Percentiles rank a stretch among this genome's conserved stretches.
These are phyloP conservation scores for Pelodiscus sinensis DNA, from an alignment of 2,113 vertebrate genomes.

Conservation along the genomic window DNA sequence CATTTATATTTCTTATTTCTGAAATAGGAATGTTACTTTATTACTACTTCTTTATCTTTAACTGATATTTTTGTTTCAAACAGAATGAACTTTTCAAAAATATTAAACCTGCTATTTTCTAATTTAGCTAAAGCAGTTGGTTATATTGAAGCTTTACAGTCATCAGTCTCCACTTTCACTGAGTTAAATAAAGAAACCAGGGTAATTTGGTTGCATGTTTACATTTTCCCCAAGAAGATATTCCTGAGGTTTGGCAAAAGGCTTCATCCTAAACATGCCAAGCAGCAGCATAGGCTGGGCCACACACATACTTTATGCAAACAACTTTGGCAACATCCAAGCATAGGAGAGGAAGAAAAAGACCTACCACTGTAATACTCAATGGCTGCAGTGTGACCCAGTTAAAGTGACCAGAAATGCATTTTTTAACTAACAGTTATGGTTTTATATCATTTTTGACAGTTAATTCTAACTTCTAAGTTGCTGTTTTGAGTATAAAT, in stretches of 20 bases:
- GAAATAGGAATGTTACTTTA: background rate
- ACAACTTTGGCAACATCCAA: constrained; percentile 13
- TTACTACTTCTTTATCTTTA: background rate
- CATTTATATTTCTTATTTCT: background rate
- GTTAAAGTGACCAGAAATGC: background rate
- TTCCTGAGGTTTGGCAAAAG: constrained; percentile 73
- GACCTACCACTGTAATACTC: background rate
- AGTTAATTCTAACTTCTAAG: constrained; percentile 36
- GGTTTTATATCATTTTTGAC: constrained; percentile 59
- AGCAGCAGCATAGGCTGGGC: constrained; percentile 35
- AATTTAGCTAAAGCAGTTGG: background rate
- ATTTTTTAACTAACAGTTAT: constrained; percentile 55
- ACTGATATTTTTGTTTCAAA: background rate
- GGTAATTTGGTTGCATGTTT: constrained; percentile 64
- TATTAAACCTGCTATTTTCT: constrained; percentile 12
- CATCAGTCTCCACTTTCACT: constrained; percentile 8
- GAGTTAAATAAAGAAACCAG: constrained; percentile 62
- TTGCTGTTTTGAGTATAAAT: constrained; percentile 45
- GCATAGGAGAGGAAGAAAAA: background rate
- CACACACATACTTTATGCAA: constrained; percentile 57
- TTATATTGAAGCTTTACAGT: constrained; percentile 6
- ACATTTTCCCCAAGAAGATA: constrained; percentile 51
- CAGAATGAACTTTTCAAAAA: background rate
- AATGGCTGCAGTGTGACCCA: background rate
- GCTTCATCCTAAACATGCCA: constrained; percentile 34